A percentile compares a stretch with the other conserved stretches of the same genome.
Evolutionary conservation across 2,113 vertebrate species (phyloP).

Genomic region (Atherinomorus stipes): DNA sequence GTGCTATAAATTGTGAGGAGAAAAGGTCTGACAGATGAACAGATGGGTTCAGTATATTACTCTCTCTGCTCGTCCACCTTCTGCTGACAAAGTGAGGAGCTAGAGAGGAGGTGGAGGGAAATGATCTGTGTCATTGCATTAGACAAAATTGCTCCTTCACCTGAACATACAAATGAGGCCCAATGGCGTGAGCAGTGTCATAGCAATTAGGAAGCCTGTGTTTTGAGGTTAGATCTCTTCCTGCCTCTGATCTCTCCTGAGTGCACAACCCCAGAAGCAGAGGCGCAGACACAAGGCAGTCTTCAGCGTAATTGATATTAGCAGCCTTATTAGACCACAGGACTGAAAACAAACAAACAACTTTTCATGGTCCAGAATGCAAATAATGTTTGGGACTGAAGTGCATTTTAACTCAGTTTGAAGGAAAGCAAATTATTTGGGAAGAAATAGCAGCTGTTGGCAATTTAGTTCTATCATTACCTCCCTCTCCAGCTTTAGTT

Average conservation of each 20-base stretch:
- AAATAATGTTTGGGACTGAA: conserved; percentile 30
- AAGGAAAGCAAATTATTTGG: conserved; percentile 27
- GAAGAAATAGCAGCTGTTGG: conserved; percentile 32
- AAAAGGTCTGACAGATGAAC: conserved; percentile 82
- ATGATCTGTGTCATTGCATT: conserved; percentile 82
- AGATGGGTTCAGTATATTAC: conserved; percentile 81
- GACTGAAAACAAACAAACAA: conserved; percentile 71
- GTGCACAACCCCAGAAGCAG: conserved; percentile 26
- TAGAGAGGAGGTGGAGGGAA: conserved; percentile 69
- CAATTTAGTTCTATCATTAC: conserved; percentile 31
- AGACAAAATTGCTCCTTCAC: conserved; percentile 80
- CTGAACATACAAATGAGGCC: conserved; percentile 79
- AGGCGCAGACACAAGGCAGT: conserved; percentile 52
- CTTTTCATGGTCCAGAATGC: conserved; percentile 48
- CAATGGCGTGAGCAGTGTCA: conserved; percentile 73
- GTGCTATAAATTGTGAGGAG: conserved; percentile 74
- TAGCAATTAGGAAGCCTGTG: conserved; percentile 75
- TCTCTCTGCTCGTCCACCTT: conserved; percentile 73
- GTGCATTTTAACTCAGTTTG: conserved; percentile 17
- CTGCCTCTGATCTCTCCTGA: conserved; percentile 49
- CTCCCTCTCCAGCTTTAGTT: not conserved
- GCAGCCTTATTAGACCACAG: conserved; percentile 60
- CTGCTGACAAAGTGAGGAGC: conserved; percentile 65
- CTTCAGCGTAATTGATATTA: conserved; percentile 72
- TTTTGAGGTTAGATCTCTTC: conserved; percentile 70